A percentile compares a stretch with the other conserved stretches of the same genome.
Evolutionary conservation across 2,888 invertebrate species (phyloP).

Genomic region (Geophilus truncorum): DNA sequence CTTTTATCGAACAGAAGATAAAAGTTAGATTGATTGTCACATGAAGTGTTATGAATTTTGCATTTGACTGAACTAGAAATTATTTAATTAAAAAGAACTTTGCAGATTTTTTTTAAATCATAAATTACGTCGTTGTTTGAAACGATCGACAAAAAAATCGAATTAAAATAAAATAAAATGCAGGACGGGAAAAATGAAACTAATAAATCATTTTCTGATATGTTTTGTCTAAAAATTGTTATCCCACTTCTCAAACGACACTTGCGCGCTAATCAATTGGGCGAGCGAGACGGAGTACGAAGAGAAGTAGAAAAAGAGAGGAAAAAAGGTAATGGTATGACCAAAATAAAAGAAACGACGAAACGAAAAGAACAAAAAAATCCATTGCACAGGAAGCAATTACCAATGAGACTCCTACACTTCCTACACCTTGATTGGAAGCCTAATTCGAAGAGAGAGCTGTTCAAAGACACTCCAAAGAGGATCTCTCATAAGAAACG

Average conservation of each 20-base stretch:
- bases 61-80: neutral
- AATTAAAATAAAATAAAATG: neutral
- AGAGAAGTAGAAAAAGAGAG: neutral
- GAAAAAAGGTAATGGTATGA: neutral
- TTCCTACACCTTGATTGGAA: neutral
- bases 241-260: neutral
- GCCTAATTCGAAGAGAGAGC: neutral
- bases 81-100: neutral
- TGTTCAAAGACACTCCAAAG: neutral
- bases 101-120: too few species aligned
- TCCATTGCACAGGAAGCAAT: neutral
- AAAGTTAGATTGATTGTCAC: neutral
- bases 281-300: neutral
- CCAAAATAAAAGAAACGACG: neutral
- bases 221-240: neutral
- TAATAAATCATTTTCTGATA: neutral
- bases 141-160: neutral
- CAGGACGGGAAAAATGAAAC: neutral
- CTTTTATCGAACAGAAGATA: neutral
- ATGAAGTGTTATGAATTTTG: neutral
- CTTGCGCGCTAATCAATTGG: neutral
- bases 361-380: neutral
- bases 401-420: neutral
- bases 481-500: neutral
- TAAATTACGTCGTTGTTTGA: neutral